phyloP scores from a whole-genome alignment of 2,888 invertebrate genomes.

The Microchrysa polita region DNA sequence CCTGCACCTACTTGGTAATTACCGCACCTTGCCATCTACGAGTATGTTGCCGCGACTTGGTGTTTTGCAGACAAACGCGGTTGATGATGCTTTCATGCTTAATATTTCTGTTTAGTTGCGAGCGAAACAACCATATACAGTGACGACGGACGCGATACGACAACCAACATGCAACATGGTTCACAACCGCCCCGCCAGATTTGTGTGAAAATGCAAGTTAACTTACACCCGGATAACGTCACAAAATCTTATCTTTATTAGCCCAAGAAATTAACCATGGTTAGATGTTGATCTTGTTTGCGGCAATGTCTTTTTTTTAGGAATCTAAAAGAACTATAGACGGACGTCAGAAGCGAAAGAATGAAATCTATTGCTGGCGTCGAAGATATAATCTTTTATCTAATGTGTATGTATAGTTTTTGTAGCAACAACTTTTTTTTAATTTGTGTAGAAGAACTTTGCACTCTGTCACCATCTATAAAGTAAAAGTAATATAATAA shows the following conservation, averaged over 20 bases:
- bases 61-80: no score
- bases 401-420: no score
- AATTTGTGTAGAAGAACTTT: no score
- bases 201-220: constrained; percentile 36
- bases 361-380: no score
- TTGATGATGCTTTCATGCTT: no score
- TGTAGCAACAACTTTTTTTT: no score
- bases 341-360: no score
- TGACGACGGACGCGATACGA: not conserved
- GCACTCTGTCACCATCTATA: no score
- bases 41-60: not conserved
- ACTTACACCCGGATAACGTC: constrained; percentile 24
- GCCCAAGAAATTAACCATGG: constrained; percentile 2
- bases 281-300: constrained; percentile 16
- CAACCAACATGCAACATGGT: not conserved
- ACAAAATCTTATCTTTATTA: constrained; percentile 13
- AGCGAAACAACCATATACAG: not conserved
- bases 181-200: no score
- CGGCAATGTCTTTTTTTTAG: not conserved
- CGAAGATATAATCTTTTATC: no score
- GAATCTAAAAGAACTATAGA: not conserved
- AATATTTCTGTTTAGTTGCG: not conserved
- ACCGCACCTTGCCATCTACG: not conserved
- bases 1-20: constrained; percentile 27
- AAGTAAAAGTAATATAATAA: no score